phyloP scores from a whole-genome alignment of 2,888 invertebrate species.

The Gryllus longicercus region DNA sequence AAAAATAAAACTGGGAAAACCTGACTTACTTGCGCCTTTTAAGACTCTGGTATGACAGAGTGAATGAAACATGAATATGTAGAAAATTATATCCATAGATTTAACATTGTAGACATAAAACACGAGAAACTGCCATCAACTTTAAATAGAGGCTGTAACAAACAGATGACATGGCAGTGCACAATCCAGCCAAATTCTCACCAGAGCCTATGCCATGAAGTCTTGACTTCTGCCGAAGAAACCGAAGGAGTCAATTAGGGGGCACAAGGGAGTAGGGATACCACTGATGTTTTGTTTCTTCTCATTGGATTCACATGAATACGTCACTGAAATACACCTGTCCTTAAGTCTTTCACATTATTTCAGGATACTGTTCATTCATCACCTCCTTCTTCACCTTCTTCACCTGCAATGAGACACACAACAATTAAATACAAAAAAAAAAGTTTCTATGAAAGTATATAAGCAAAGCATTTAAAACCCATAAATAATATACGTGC shows the following conservation, averaged over 20 bases:
- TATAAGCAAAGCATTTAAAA: neutral
- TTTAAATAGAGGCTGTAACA: neutral
- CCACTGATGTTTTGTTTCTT: slow-evolving; percentile 24
- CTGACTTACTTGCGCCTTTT: no score
- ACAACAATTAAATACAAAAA: neutral
- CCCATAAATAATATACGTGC: no score
- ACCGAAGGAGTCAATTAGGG: slow-evolving; percentile 26
- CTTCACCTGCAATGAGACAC: slow-evolving; percentile 24
- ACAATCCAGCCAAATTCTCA: neutral
- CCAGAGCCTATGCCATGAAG: neutral
- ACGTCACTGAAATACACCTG: slow-evolving; percentile 5
- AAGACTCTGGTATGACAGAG: no score
- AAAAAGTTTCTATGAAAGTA: neutral
- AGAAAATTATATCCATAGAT: no score
- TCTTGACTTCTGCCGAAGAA: neutral
- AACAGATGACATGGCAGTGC: slow-evolving; percentile 2
- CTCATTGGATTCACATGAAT: neutral
- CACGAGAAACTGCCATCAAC: no score
- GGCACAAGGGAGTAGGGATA: slow-evolving; percentile 4
- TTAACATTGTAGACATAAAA: no score
- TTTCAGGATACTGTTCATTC: slow-evolving; percentile 20
- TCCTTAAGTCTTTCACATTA: slow-evolving; percentile 18
- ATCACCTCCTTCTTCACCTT: slow-evolving; percentile 26
- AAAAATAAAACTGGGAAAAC: no score
- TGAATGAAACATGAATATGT: no score